Percentiles rank a stretch among this genome's conserved stretches.
Evolutionary conservation across 1,140 invertebrate species (phyloP).

Genomic region (Anagrus nilaparvatae): DNA sequence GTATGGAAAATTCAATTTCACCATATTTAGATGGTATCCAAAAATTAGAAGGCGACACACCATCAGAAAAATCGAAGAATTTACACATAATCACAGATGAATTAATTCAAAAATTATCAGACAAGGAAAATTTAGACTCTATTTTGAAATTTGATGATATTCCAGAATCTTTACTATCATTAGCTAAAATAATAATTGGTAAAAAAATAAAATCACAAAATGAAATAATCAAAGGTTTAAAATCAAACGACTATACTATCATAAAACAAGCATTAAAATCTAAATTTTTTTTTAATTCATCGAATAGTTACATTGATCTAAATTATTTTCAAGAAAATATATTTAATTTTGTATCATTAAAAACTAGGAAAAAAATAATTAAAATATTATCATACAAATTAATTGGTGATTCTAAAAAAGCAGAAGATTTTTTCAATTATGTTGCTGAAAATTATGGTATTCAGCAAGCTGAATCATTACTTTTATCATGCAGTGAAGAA

Average conservation of each 20-base stretch:
- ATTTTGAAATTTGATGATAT: too few relatives aligned
- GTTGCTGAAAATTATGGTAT: not conserved
- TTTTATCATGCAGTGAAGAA: not conserved
- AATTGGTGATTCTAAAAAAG: not conserved
- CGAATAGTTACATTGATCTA: not conserved
- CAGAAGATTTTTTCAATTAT: conserved; percentile 1
- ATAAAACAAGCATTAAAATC: not conserved
- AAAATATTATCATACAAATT: not conserved
- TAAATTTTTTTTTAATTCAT: conserved; percentile 5
- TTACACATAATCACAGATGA: not conserved
- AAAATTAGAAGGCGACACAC: not conserved
- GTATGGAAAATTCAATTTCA: too few relatives aligned
- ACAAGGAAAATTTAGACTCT: not conserved
- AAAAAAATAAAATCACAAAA: not conserved
- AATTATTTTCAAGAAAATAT: not conserved
- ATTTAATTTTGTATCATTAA: not conserved
- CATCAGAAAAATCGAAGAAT: conserved; percentile 1
- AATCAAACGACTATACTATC: not conserved
- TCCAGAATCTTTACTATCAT: not conserved
- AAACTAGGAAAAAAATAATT: not conserved
- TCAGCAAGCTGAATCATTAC: not conserved
- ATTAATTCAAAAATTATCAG: not conserved
- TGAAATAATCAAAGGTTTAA: not conserved
- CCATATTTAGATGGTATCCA: conserved; percentile 1
- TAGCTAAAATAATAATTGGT: not conserved